Evolutionary conservation across 2,888 invertebrate species (phyloP).

Genomic region (Drosophila kambysellisi): DNA sequence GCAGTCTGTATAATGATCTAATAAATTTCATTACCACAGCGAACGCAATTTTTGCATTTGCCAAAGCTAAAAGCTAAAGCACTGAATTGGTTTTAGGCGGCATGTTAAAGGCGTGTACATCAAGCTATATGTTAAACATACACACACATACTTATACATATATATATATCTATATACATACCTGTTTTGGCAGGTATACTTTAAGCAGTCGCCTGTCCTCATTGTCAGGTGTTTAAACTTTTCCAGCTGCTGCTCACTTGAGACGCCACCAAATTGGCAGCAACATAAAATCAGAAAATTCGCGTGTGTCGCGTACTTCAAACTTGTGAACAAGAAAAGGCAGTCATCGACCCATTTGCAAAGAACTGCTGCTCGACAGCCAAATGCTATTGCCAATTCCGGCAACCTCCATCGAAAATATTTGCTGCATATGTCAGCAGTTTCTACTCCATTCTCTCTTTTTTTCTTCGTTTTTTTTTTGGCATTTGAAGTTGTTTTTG

Average conservation of each 20-base stretch:
- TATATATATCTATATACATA: not conserved
- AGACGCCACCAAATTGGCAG: constrained; percentile 54
- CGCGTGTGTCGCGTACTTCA: constrained; percentile 61
- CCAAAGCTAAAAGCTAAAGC: constrained; percentile 28
- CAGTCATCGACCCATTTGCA: constrained; percentile 70
- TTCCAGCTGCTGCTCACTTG: constrained; percentile 52
- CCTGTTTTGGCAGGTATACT: constrained; percentile 31
- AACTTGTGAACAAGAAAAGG: constrained; percentile 62
- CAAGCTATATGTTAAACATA: constrained; percentile 15
- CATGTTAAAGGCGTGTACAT: constrained; percentile 43
- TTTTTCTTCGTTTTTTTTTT: constrained; percentile 19
- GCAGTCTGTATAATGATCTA: constrained; percentile 77
- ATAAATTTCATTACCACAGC: constrained; percentile 79
- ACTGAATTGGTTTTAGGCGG: constrained; percentile 25
- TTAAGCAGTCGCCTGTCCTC: constrained; percentile 22
- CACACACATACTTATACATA: not conserved
- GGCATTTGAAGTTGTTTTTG: constrained; percentile 62
- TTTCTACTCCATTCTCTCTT: constrained; percentile 40
- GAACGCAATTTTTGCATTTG: constrained; percentile 56
- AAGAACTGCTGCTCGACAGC: constrained; percentile 36
- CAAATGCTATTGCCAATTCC: constrained; percentile 42
- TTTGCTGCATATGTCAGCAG: constrained; percentile 74
- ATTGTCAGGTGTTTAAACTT: constrained; percentile 53
- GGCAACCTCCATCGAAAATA: constrained; percentile 37
- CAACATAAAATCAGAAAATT: constrained; percentile 17